Base-by-base conservation (phyloP, 2,113 vertebrate genomes). In the Indicator maculatus region DNA sequence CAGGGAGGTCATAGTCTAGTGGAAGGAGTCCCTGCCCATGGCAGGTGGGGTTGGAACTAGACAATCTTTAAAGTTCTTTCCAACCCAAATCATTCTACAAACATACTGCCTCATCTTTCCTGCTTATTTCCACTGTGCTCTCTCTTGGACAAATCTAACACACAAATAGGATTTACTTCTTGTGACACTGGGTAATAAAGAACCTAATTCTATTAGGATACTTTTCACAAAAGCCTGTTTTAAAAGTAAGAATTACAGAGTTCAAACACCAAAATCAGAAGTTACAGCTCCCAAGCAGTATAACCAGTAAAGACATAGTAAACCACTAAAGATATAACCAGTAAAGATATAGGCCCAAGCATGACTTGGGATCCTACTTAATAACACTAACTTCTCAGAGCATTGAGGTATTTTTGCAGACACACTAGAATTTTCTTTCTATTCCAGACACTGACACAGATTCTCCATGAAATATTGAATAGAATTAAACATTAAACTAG, bases 361-460 rank as follows among this genome's bases (percentile, higher is more conserved):
- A 58, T 83, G 28, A 91, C 27, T 33, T 64, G 19, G 33, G 15
- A 74, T 30, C 19, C 72, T 52, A 16, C 5, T 39, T n/a, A 78
- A 60, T 2, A 67, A 16, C 33, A 50, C 4, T 0, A 0, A 8
- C 52, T 83, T 92, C 50, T 66, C 4, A 73, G 52, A 89, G 30
- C 19, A 84, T 26, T 28, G n/a, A 89, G n/a, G 9, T 65, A 67
- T 84, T 74, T 84, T 66, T 79, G 55, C 50, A 89, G 78, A 76
- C 63, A 84, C 23, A 38, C 5, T 16, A 30, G 13, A 82, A 60
- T 82, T 39, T 70, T 67, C 75, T 80, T 90, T 70, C n/a, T 10
- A 12, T 58, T 73, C 36, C 44, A 88, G 39, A 27, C 11, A 78
- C 17, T 53, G 80, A 41, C 28, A 64, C 2, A 71, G 28, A 53